A percentile compares a stretch with the other conserved stretches of the same genome.
These are phyloP conservation scores for Cercopithecus hamlyni DNA, from an alignment of 2,797 vertebrate genomes.

Conservation along the genomic window DNA sequence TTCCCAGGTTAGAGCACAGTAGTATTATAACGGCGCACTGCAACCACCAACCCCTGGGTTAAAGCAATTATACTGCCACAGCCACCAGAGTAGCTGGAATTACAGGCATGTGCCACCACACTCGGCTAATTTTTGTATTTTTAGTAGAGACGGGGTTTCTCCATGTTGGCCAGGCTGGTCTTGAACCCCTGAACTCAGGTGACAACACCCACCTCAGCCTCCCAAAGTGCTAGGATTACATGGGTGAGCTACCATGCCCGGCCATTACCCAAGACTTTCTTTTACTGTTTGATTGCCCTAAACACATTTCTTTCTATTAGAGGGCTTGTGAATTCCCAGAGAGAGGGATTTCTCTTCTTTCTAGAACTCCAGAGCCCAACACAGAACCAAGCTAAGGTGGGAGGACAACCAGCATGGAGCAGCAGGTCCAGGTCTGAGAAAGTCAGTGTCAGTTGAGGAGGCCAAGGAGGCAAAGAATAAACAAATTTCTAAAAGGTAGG, in stretches of 20 bases:
- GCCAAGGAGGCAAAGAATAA: not conserved
- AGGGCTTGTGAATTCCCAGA: not conserved
- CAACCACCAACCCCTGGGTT: not conserved
- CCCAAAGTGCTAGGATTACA: not conserved
- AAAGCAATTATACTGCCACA: not conserved
- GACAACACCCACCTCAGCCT: not conserved
- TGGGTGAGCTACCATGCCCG: fast-evolving
- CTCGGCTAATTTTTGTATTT: not conserved
- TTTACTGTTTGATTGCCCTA: not conserved
- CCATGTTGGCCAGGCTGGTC: not conserved
- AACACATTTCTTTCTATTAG: not conserved
- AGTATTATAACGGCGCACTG: not conserved
- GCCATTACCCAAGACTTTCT: not conserved
- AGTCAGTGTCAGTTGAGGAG: not conserved
- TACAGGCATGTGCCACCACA: not conserved
- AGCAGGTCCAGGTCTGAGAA: not conserved
- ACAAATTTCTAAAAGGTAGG: not conserved
- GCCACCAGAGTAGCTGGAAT: not conserved
- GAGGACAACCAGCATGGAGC: not conserved
- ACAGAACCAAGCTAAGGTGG: not conserved
- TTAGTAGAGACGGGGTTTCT: not conserved
- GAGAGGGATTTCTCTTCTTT: not conserved
- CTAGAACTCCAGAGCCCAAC: not conserved
- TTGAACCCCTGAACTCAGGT: not conserved
- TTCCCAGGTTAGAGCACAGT: not conserved